These are phyloP conservation scores for Rhabdomys dilectus DNA, from an alignment of 2,113 vertebrate genomes.

Conservation along the genomic window DNA sequence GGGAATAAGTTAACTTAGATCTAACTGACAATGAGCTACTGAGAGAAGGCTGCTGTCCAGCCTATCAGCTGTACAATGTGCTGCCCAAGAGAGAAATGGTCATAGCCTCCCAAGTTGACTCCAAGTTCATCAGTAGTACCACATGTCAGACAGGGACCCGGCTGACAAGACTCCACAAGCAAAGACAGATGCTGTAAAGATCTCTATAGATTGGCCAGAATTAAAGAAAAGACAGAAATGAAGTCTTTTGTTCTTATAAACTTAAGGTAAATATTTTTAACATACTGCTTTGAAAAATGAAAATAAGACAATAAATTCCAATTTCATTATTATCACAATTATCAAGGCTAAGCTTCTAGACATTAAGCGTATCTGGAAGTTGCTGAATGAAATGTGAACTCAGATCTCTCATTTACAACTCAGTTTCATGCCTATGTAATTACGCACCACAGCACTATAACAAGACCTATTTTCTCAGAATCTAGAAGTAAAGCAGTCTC, in stretches of 20 bases:
- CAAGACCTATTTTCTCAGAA: slow-evolving; percentile 44
- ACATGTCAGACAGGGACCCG: background rate
- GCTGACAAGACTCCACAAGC: background rate
- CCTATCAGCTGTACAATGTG: background rate
- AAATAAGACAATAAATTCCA: slow-evolving; percentile 3
- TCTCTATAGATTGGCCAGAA: background rate
- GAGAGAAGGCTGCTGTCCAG: background rate
- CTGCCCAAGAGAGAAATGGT: slow-evolving; percentile 1
- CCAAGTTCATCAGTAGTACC: background rate
- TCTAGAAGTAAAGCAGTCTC: slow-evolving; percentile 56
- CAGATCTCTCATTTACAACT: background rate
- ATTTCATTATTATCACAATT: slow-evolving; percentile 19
- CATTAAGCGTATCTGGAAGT: background rate
- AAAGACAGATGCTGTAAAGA: background rate
- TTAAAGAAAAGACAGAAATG: background rate
- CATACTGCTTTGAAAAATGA: background rate
- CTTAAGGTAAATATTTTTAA: background rate
- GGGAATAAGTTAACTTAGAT: background rate
- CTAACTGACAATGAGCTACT: slow-evolving; percentile 14
- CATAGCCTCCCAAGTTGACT: background rate
- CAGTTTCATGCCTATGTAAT: slow-evolving; percentile 38
- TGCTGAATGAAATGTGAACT: slow-evolving; percentile 19
- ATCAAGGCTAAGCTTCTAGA: background rate
- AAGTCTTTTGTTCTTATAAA: background rate
- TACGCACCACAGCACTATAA: slow-evolving; percentile 25